phyloP scores from a whole-genome alignment of 1,140 invertebrate genomes.

The Hycleus phaleratus region DNA sequence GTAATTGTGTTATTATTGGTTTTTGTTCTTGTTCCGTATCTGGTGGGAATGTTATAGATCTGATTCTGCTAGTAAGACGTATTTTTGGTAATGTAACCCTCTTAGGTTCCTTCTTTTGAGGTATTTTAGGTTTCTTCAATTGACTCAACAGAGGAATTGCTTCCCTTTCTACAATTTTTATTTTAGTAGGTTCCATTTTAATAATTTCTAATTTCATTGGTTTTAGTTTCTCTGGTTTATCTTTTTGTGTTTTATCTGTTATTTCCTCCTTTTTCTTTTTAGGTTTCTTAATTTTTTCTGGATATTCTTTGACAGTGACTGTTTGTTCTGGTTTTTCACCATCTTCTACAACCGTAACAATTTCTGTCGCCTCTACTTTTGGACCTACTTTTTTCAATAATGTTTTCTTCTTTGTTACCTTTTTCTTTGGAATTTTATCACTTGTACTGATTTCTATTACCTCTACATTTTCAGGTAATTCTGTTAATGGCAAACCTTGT shows the following conservation, averaged over 20 bases:
- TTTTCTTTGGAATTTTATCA: slow-evolving; percentile 34
- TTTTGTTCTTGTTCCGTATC: slow-evolving; percentile 38
- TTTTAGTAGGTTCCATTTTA: slow-evolving; percentile 15
- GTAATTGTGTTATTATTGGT: slow-evolving; percentile 44
- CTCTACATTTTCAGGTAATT: slow-evolving; percentile 32
- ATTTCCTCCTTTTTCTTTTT: slow-evolving; percentile 17
- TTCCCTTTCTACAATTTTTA: slow-evolving; percentile 12
- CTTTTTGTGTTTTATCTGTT: not conserved
- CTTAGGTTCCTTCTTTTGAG: slow-evolving; percentile 31
- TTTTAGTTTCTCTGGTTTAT: too few relatives aligned
- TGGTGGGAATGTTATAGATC: slow-evolving; percentile 53
- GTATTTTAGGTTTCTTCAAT: slow-evolving; percentile 31
- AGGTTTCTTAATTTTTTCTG: slow-evolving; percentile 6
- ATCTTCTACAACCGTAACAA: slow-evolving; percentile 44
- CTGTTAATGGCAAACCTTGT: slow-evolving; percentile 24
- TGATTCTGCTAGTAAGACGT: slow-evolving; percentile 57
- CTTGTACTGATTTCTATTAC: slow-evolving; percentile 38
- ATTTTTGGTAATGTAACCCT: slow-evolving; percentile 53
- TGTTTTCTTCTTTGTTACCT: not conserved
- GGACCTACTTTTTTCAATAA: slow-evolving; percentile 5
- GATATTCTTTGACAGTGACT: slow-evolving; percentile 36
- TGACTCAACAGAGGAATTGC: slow-evolving; percentile 20
- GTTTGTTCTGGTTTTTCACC: slow-evolving; percentile 37
- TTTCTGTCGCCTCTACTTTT: slow-evolving; percentile 41
- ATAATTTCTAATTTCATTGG: slow-evolving; percentile 38